Evolutionary conservation across 2,888 invertebrate genomes (phyloP).

Genomic region (Aphidoletes aphidimyza): DNA sequence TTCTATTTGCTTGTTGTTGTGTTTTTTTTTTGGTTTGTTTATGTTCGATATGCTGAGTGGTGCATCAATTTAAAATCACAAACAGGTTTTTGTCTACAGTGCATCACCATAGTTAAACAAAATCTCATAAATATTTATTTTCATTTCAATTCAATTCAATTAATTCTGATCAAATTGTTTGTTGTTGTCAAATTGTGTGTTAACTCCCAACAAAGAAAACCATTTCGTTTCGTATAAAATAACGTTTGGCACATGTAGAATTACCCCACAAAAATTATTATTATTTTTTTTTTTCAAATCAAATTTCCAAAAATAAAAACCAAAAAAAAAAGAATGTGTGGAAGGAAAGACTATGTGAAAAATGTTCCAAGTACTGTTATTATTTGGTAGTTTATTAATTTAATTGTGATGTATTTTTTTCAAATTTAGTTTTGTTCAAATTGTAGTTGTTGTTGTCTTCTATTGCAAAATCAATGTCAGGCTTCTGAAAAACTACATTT

Average conservation of each 20-base stretch:
- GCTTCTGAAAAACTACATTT: slow-evolving; percentile 51
- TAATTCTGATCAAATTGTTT: neutral
- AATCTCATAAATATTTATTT: neutral
- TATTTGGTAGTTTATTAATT: slow-evolving; percentile 5
- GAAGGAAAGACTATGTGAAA: slow-evolving; percentile 14
- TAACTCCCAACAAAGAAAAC: neutral
- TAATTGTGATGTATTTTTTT: slow-evolving; percentile 20
- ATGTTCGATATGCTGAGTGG: too few relatives aligned
- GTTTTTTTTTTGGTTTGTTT: too few relatives aligned
- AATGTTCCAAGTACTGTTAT: neutral
- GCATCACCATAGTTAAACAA: slow-evolving; percentile 51
- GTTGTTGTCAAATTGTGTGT: neutral
- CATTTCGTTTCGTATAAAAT: neutral
- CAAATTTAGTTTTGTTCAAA: slow-evolving; percentile 25
- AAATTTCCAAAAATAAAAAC: neutral
- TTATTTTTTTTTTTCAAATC: neutral
- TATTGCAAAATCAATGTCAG: slow-evolving; percentile 51
- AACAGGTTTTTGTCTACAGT: slow-evolving; percentile 34
- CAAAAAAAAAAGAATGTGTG: neutral
- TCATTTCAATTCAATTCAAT: neutral
- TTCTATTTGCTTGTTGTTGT: too few relatives aligned
- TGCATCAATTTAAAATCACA: too few relatives aligned
- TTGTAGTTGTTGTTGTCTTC: slow-evolving; percentile 32
- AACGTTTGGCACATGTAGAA: slow-evolving; percentile 45
- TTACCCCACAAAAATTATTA: neutral